Evolutionary conservation across 2,113 vertebrate species (phyloP), one percentile per base, ranked within the genome.

Genomic region (Grammomys surdaster): DNA sequence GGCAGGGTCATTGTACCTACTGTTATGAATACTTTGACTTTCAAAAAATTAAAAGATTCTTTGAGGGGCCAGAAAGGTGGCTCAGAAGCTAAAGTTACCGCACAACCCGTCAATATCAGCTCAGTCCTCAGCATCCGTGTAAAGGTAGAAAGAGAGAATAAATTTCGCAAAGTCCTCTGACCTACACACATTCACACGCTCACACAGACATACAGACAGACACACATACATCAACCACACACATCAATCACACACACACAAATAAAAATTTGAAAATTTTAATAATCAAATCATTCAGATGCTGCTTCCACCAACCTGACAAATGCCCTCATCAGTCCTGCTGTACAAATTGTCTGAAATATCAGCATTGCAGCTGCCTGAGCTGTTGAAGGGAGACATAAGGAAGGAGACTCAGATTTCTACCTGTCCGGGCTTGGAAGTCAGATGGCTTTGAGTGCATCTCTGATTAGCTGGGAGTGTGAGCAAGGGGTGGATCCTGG

Each of bases 371-470:
- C 22, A 24, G 54, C 36, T 51, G 19, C 48, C n/a, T 20, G 31
- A 11, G 1, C 72, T 5, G 1, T 0, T 22, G 26, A 43, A 43
- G 46, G 51, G 8, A 58, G 43, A 10, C 51, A 3, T 13, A 22
- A 65, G 22, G 4, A 40, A 26, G 60, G 40, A 28, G 1, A 1
- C 54, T 31, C 1, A 22, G 91, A 31, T 17, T 8, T 26, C 31
- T 70, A 9, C 4, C n/a, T 40, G 78, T 67, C 10, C 0, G 2
- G 10, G 36, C 2, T 40, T 6, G 9, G 69, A 14, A 9, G 10
- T 14, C 0, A 54, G 4, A 5, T 13, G n/a, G 2, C 24, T 1
- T 11, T 8, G 46, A 12, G 4, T 5, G 58, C 40, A 31, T 40
- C 58, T 46, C 60, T 46, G 8, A 33, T 31, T 16, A 67, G 26